phyloP scores from a whole-genome alignment of 2,113 vertebrate genomes.

The Amphilophus citrinellus region DNA sequence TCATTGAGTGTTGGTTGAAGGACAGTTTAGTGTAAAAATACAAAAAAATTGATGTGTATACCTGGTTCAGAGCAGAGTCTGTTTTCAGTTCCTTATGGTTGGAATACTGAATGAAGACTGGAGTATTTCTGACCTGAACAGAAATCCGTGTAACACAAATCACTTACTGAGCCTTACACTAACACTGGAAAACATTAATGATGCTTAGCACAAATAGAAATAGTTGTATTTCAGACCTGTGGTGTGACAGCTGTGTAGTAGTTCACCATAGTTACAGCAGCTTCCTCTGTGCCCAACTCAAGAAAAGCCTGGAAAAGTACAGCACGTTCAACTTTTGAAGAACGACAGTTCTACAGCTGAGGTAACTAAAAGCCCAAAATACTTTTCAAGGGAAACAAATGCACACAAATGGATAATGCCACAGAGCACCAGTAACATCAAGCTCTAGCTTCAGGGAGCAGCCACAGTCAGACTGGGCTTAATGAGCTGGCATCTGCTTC shows the following conservation, averaged over 20 bases:
- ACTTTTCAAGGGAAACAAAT: not conserved
- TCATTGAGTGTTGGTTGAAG: not conserved
- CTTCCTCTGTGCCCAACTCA: slow-evolving; percentile 96
- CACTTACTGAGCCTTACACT: not conserved
- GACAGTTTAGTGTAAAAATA: not conserved
- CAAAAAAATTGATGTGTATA: slow-evolving; percentile 22
- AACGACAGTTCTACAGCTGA: not conserved
- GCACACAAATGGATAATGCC: not conserved
- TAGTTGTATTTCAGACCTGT: slow-evolving; percentile 89
- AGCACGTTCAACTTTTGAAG: slow-evolving; percentile 2
- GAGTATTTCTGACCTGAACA: slow-evolving; percentile 93
- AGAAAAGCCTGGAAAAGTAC: slow-evolving; percentile 89
- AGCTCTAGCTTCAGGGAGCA: not conserved
- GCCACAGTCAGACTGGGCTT: not conserved
- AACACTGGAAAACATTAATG: not conserved
- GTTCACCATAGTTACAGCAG: slow-evolving; percentile 97
- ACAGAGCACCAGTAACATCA: not conserved
- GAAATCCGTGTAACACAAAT: slow-evolving; percentile 37
- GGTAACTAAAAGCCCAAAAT: not conserved
- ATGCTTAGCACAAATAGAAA: slow-evolving; percentile 26
- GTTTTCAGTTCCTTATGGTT: slow-evolving; percentile 99
- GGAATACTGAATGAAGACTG: slow-evolving; percentile 98
- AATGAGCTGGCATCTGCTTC: not conserved
- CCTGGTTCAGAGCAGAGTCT: slow-evolving; percentile 93
- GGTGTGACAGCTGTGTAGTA: slow-evolving; percentile 97